Evolutionary conservation across 37 sponge, comb jelly and placozoan species (phyloP), one percentile per base, ranked within the genome.

Genomic region (Diacarnus erythraeanus): DNA sequence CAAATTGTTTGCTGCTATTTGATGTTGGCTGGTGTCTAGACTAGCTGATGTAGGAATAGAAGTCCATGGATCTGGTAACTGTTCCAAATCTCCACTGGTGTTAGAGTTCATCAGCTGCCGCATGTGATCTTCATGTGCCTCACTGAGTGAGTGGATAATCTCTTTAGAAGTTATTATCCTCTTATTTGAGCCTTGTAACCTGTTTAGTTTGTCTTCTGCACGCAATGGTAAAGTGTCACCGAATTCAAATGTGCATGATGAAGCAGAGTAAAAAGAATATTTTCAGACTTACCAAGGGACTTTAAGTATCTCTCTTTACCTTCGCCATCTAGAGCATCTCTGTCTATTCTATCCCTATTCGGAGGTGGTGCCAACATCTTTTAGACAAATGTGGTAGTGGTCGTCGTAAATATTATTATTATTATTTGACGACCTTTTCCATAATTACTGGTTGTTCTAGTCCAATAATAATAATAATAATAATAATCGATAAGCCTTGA

Each of bases 81-180:
- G n/a, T n/a, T n/a, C n/a, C n/a, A n/a, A n/a, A n/a, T n/a, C n/a
- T n/a, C n/a, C n/a, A n/a, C n/a, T 12, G 12, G 51, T 6, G 12
- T 47, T 12, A 15, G 51, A 12, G 51, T 47, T 12, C 51, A 47
- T 12, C 6, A 47, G 57, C 42, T 72, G 74, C 26, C 57, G 71
- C 74, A 89, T 60, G 80, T 89, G 90, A 73, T 89, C 85, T 30
- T 84, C 85, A 31, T 81, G 80, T 22, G 85, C 81, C 54, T 84
- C 78, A 43, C 51, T 42, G 2, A 84, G 43, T 34, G 85, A 70
- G 26, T 38, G 31, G 47, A 84, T 20, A 25, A 84, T 77, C 36
- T 71, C 78, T 41, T 84, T 84, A 22, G 85, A 77, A 5, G 78
- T 77, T 0, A 84, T 33, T 17, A 37, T 43, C 27, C 27, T 59